Percentiles rank a stretch among this genome's conserved stretches.
These are phyloP conservation scores for Acronicta alni DNA, from an alignment of 2,888 invertebrate species.

Conservation along the genomic window DNA sequence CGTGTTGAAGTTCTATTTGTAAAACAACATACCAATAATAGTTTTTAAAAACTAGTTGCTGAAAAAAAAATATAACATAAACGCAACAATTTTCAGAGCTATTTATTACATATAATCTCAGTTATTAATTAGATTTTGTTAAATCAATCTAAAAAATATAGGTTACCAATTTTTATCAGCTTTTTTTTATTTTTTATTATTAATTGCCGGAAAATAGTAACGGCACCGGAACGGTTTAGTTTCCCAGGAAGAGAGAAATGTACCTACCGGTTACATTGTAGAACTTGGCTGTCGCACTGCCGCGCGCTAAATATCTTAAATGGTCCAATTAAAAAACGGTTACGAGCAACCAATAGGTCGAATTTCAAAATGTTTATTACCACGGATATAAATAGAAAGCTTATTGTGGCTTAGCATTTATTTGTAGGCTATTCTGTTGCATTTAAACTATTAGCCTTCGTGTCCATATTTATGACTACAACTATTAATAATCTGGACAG, in stretches of 20 bases:
- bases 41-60: neutral
- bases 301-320: slow-evolving; percentile 49
- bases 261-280: slow-evolving; percentile 20
- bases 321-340: slow-evolving; percentile 52
- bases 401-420: slow-evolving; percentile 41
- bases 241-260: slow-evolving; percentile 19
- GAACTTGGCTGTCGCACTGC: slow-evolving; percentile 43
- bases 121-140: too few relatives aligned
- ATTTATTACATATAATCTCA: neutral
- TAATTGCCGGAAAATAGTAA: slow-evolving; percentile 2
- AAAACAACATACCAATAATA: slow-evolving; percentile 7
- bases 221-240: slow-evolving; percentile 25
- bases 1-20: slow-evolving; percentile 9
- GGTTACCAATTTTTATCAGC: too few relatives aligned
- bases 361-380: slow-evolving; percentile 54
- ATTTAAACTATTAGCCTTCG: slow-evolving; percentile 46
- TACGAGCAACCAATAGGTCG: slow-evolving; percentile 51
- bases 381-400: slow-evolving; percentile 46
- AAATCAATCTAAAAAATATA: too few relatives aligned
- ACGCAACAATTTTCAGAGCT: neutral
- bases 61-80: neutral
- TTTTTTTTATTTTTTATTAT: neutral
- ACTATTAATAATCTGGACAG: slow-evolving; percentile 50
- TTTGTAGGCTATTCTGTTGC: slow-evolving; percentile 51
- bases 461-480: slow-evolving; percentile 41